Evolutionary conservation across 2,797 vertebrate species (phyloP), one percentile per base, ranked within the genome.

Genomic region (Anniella stebbinsi): DNA sequence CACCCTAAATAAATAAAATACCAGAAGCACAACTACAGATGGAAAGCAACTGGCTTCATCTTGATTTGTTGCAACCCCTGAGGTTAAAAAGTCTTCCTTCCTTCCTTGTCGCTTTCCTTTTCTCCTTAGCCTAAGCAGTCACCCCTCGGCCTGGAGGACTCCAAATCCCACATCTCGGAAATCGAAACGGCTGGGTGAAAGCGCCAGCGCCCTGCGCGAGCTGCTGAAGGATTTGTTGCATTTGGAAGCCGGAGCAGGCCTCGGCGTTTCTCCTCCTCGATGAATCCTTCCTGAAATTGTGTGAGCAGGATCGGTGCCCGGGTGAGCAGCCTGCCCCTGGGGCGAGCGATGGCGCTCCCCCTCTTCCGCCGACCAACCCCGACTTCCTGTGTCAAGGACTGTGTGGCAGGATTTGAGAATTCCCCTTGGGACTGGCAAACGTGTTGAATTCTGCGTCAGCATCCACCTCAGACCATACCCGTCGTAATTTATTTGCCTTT

Each of bases 141-240:
- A 3, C 5, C 38, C 0, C 76, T 2, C 0, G 0, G 28, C 0
- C 0, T 48, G 0, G 6, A 4, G 0, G 48, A 90, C 0, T 1
- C 51, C 0, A 36, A 41, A 0, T 2, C 0, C 1, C 48, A 75
- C 57, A 17, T 36, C 12, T 60, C 4, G 0, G 17, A 70, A 80
- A 3, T 3, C 12, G 88, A 38, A 45, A 28, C 77, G 0, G 48
- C 45, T 6, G n/a, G 70, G 8, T 80, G 82, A 81, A n/a, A 1
- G 57, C 60, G 67, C 33, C n/a, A 67, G 0, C 0, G 60, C 21
- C 60, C 60, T 63, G 15, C 51, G 11, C 60, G 13, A 63, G 17
- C 9, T 4, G 0, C 1, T 0, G 2, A 25, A 12, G 21, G 70
- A 25, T 25, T 28, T 48, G 41, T 66, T 5, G 0, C 15, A 18